Percentiles rank a stretch among this genome's conserved stretches.
Evolutionary conservation across 2,797 vertebrate genomes (phyloP).

Genomic region (Perodicticus potto): DNA sequence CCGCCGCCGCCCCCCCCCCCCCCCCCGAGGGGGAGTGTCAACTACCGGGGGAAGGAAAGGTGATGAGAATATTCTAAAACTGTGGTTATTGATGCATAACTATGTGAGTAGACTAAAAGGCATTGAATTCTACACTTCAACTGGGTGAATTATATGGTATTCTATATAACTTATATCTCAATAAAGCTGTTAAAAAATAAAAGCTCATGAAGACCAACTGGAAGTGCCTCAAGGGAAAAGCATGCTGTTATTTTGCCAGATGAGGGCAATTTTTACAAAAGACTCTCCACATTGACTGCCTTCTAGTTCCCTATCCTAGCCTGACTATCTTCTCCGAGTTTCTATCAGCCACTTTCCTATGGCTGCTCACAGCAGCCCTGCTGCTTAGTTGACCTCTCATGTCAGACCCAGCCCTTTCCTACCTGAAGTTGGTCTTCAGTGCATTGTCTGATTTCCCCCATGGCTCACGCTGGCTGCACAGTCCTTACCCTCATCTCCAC

Average conservation of each 20-base stretch:
- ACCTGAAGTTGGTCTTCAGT: neutral
- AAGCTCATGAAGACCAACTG: neutral
- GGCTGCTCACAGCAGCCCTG: slow-evolving; percentile 23
- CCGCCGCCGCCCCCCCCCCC: too few species aligned
- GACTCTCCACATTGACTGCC: neutral
- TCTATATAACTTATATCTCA: neutral
- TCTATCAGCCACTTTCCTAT: neutral
- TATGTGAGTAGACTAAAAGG: neutral
- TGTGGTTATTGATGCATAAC: neutral
- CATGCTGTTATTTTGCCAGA: neutral
- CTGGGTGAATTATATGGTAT: neutral
- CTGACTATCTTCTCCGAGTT: neutral
- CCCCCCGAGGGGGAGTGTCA: too few species aligned
- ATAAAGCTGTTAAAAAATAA: neutral
- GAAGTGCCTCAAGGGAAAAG: slow-evolving; percentile 17
- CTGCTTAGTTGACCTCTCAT: slow-evolving; percentile 9
- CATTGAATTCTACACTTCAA: neutral
- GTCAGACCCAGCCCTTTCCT: neutral
- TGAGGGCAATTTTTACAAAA: neutral
- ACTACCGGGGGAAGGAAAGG: too few species aligned
- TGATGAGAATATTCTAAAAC: neutral
- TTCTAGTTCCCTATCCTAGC: neutral
- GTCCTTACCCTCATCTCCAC: neutral
- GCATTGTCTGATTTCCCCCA: neutral
- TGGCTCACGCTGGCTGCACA: neutral